These are phyloP conservation scores for Scelioninae gen. 2 DNA, from an alignment of 2,888 invertebrate species.

Conservation along the genomic window DNA sequence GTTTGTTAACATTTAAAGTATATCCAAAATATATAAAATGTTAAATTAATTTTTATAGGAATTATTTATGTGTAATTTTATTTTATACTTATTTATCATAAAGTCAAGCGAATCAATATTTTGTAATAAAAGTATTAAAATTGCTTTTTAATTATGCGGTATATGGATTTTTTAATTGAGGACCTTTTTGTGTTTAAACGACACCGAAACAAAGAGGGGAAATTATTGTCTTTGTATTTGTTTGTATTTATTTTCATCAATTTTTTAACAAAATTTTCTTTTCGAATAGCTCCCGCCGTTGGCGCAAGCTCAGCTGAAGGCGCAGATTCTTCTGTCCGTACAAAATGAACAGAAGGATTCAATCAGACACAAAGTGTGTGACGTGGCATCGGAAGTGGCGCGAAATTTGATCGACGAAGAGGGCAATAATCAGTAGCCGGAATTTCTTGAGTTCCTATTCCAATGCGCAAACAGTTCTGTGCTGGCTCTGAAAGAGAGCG, in stretches of 20 bases:
- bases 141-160: no score
- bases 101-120: no score
- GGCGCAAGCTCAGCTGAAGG: slow-evolving; percentile 89
- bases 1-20: no score
- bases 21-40: no score
- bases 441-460: slow-evolving; percentile 95
- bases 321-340: slow-evolving; percentile 89
- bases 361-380: slow-evolving; percentile 93
- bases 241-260: not conserved
- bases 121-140: no score
- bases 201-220: no score
- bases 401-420: slow-evolving; percentile 96
- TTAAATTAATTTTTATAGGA: no score
- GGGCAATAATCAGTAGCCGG: slow-evolving; percentile 97
- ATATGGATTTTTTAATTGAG: no score
- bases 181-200: no score
- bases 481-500: slow-evolving; percentile 91
- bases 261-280: not conserved
- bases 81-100: no score
- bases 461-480: slow-evolving; percentile 92
- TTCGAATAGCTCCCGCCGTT: slow-evolving; percentile 82
- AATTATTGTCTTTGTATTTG: not conserved
- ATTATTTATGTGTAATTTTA: no score
- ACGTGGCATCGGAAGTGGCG: slow-evolving; percentile 96
- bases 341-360: slow-evolving; percentile 88